Conservation (phyloP, 2,888 invertebrate genomes). For the Drosophila kuntzei region DNA sequence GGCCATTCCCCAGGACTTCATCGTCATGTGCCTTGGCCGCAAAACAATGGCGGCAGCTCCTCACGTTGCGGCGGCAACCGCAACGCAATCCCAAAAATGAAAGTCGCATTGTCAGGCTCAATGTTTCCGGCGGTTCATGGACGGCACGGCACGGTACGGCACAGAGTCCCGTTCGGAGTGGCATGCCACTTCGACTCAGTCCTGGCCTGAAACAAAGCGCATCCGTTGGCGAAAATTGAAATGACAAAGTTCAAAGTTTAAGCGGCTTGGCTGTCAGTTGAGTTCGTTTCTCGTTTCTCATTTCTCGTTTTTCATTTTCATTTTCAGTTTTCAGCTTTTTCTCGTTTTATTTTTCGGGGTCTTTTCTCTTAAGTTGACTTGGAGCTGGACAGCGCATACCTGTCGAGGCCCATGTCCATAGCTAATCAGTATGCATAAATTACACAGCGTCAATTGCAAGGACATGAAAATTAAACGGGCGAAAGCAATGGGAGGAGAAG, state of each 20-base stretch:
- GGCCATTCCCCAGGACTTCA: slow-evolving; percentile 52
- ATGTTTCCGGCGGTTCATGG: slow-evolving; percentile 79
- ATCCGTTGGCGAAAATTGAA: slow-evolving; percentile 84
- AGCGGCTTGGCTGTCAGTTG: slow-evolving; percentile 84
- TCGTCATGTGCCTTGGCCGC: slow-evolving; percentile 52
- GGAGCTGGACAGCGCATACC: slow-evolving; percentile 50
- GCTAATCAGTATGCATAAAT: slow-evolving; percentile 80
- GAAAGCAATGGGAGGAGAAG: not conserved
- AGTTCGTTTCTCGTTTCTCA: slow-evolving; percentile 9
- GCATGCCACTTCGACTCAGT: slow-evolving; percentile 8
- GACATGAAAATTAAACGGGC: slow-evolving; percentile 61
- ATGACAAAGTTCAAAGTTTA: slow-evolving; percentile 85
- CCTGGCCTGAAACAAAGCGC: slow-evolving; percentile 77
- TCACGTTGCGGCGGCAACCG: slow-evolving; percentile 43
- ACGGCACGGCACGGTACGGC: slow-evolving; percentile 17
- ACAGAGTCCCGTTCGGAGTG: slow-evolving; percentile 13
- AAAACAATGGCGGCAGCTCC: slow-evolving; percentile 74
- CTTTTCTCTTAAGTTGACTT: slow-evolving; percentile 53
- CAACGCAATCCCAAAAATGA: slow-evolving; percentile 57
- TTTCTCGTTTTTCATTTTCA: slow-evolving; percentile 34
- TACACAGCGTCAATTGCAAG: slow-evolving; percentile 49
- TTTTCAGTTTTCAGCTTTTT: slow-evolving; percentile 35
- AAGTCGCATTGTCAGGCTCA: slow-evolving; percentile 82
- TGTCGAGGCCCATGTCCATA: slow-evolving; percentile 70
- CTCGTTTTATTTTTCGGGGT: slow-evolving; percentile 4